Evolutionary conservation across 2,888 invertebrate genomes (phyloP).

Genomic region (Rhingia rostrata): DNA sequence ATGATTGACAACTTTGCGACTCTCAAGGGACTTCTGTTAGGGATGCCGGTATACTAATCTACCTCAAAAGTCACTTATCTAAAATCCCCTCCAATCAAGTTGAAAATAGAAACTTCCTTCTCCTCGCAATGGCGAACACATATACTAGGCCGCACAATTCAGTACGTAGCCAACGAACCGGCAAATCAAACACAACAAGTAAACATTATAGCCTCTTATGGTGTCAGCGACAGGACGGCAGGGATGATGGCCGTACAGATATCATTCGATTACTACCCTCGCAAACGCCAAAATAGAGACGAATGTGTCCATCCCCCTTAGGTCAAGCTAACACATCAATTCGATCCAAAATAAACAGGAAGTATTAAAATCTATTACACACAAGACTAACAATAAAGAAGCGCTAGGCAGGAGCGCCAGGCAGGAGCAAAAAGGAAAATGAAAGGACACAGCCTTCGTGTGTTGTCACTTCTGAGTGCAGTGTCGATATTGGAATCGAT

Average conservation of each 20-base stretch:
- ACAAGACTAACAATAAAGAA: slow-evolving; percentile 52
- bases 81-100: slow-evolving; percentile 52
- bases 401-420: not conserved
- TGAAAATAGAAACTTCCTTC: slow-evolving; percentile 26
- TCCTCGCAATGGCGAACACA: slow-evolving; percentile 27
- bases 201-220: slow-evolving; percentile 50
- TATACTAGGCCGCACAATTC: not conserved
- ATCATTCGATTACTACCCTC: slow-evolving; percentile 55
- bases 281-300: slow-evolving; percentile 36
- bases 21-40: not conserved
- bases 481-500: slow-evolving; percentile 53
- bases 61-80: slow-evolving; percentile 44
- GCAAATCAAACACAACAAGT: slow-evolving; percentile 62
- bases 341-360: slow-evolving; percentile 62
- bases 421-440: slow-evolving; percentile 20
- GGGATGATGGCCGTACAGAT: slow-evolving; percentile 35
- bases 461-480: slow-evolving; percentile 33
- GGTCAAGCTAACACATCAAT: slow-evolving; percentile 46
- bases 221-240: slow-evolving; percentile 36
- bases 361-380: slow-evolving; percentile 67
- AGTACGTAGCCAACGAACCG: slow-evolving; percentile 45
- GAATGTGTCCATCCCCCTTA: slow-evolving; percentile 30
- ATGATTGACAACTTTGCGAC: slow-evolving; percentile 13
- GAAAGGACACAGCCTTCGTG: not conserved
- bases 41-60: not conserved